Evolutionary conservation across 2,888 invertebrate species (phyloP).

Genomic region (Rugalucina vietnamica): DNA sequence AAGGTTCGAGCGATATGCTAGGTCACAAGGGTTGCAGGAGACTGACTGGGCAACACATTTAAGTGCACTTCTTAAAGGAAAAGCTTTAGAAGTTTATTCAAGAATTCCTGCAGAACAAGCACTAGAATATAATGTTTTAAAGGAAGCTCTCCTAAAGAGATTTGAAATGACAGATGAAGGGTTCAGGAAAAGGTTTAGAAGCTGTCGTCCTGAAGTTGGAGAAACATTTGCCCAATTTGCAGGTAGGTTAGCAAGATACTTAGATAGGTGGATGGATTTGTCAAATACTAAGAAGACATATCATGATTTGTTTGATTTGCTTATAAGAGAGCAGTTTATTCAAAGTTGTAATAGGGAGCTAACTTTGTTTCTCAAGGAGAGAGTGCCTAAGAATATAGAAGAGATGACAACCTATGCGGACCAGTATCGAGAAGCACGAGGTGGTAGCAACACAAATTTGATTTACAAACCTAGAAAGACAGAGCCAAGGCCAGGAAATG

Average conservation of each 20-base stretch:
- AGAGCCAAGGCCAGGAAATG: background rate
- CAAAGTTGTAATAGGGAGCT: constrained; percentile 15
- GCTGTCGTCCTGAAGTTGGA: constrained; percentile 22
- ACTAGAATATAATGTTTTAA: constrained; percentile 33
- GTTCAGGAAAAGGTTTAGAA: constrained; percentile 36
- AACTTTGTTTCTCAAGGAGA: constrained; percentile 43
- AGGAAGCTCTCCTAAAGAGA: constrained; percentile 34
- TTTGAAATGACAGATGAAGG: constrained; percentile 46
- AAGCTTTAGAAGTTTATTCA: constrained; percentile 39
- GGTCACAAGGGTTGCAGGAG: background rate
- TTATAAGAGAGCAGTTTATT: constrained; percentile 36
- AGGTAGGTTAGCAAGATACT: constrained; percentile 31
- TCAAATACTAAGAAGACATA: constrained; percentile 15
- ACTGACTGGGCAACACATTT: constrained; percentile 27
- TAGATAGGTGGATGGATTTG: constrained; percentile 42
- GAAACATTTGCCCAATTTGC: constrained; percentile 42
- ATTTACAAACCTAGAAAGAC: background rate
- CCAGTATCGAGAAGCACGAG: constrained; percentile 39
- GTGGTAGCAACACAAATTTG: background rate
- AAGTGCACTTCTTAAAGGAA: constrained; percentile 42
- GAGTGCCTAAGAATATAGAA: constrained; percentile 18
- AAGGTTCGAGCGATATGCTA: background rate
- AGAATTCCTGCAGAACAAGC: constrained; percentile 22
- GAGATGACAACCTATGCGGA: constrained; percentile 43
- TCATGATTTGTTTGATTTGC: constrained; percentile 28